Base-by-base conservation (phyloP, 1,140 invertebrate species). In the Drosophila pseudoobscura region DNA sequence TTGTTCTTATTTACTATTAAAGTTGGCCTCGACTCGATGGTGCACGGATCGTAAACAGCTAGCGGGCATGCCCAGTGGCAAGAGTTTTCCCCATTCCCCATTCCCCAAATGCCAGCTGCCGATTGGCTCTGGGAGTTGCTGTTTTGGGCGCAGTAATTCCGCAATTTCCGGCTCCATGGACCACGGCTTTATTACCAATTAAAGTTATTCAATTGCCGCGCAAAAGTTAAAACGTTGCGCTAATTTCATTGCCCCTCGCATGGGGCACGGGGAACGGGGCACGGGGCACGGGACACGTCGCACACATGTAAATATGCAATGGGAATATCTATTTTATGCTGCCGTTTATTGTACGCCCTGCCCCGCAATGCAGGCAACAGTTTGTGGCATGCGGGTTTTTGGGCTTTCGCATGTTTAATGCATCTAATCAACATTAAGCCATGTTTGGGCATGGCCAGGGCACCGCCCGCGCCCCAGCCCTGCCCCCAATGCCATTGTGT, bases 1-100 rank as follows among this genome's bases (percentile, higher is more conserved):
- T 78, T 85, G 78, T 85, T 85, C 82, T 85, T 85, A 87, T 85
- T 85, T 87, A 85, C 80, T 87, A 82, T 82, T 71, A 87, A 85
- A 87, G 80, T 85, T 85, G 62, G 60, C 62, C 31, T 31, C 29
- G 31, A 35, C 29, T 31, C 7, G 29, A 8, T 35, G 11, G 3
- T 39, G 61, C 55, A 29, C 29, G 55, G 51, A 59, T 73, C 72
- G 77, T 59, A 84, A 85, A 84, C 80, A 84, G 80, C 80, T 77
- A 65, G 78, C 43, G 70, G 83, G 46, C 55, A 61, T 57, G 52
- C 68, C 68, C 68, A 61, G 58, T 41, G 31, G 29, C 15, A n/a
- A 11, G 39, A 20, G 44, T 15, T 35, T 15, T 35, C 17, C 53
- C 54, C 43, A 70, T 76, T 35, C 17, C 53, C 54, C 43, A 70